Evolutionary conservation across 2,888 invertebrate species (phyloP), one percentile per base, ranked within the genome.

Genomic region (Scaptomyza cyrtandrae): DNA sequence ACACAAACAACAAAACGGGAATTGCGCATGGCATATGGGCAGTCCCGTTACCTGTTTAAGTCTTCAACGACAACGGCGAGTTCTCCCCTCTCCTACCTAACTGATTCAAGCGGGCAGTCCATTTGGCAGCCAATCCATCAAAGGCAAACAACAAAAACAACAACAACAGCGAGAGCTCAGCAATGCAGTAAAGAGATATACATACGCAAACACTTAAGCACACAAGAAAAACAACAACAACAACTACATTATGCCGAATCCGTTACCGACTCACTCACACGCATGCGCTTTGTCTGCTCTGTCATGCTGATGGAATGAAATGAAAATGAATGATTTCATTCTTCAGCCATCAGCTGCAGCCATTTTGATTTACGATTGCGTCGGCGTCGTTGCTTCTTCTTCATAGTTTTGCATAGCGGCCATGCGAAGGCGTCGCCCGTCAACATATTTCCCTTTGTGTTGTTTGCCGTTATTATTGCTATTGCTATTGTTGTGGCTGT

Each of bases 341-440:
- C 86, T 80, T 78, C 82, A 83, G 74, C 88, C 86, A 90, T 90
- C 91, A 81, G 78, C 91, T 84, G 81, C 83, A 91, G 91, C 92
- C 92, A 92, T 92, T 92, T 92, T 92, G 92, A 92, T 92, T 91
- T 92, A 92, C 91, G 91, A 88, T 82, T 75, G 67, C 87, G 61
- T 70, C 66, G 80, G 62, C 53, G 63, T 56, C 35, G 60, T 16
- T 56, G 59, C 50, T 19, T 24, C 59, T 53, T 55, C 27, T 64
- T 59, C 39, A 50, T 52, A 60, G 74, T 73, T 73, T 73, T 73
- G 78, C 81, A 81, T 78, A 60, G 74, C 81, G 61, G 73, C 77
- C 72, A 81, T 79, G 72, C 70, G 75, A 78, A 87, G 81, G 88
- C 86, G 88, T 87, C 88, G 67, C 78, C 74, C 69, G 69, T 79